Base-by-base conservation (phyloP, 2,797 vertebrate species). In the Odontamblyopus lacepedii region DNA sequence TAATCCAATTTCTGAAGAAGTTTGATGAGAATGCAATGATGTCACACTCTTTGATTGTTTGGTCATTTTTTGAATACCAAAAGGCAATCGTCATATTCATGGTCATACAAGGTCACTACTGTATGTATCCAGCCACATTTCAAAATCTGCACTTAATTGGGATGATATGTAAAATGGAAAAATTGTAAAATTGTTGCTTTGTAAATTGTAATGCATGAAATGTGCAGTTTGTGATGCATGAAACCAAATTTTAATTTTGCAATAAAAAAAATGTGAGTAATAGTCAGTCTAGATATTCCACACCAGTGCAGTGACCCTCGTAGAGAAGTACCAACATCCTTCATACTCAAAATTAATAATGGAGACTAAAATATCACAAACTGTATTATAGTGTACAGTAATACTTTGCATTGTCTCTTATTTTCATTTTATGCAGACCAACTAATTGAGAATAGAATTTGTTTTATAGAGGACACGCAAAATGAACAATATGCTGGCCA, bases 381-480 rank as follows among this genome's bases (percentile, higher is more conserved):
- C n/a, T 38, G 4, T 19, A 18, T 61, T 15, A 63, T 35, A n/a
- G 35, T 11, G 30, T 23, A 23, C 23, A 23, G 23, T n/a, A 35
- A 63, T 35, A 18, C 23, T 27, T 35, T 38, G 32, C 32, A 19
- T n/a, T 19, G 11, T 63, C 3, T n/a, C 32, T 23, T 35, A 62
- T 62, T 62, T 62, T 38, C 62, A 13, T 63, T 63, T 13, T 63
- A n/a, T 23, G 5, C 19, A 12, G 13, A 15, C 7, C 92, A 89
- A 11, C 61, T 63, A 63, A 63, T 35, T 63, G 61, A 35, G 32
- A 35, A 9, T 38, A 35, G 19, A 35, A 35, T 63, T 11, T 63
- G 18, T 32, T 63, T 63, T 63, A 92, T 91, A 71, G 61, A 87
- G 91, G 87, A 91, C 88, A 92, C 23, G 83, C 57, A 83, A 83